Conservation (phyloP, 2,888 invertebrate genomes). For the Hyles lineata region DNA sequence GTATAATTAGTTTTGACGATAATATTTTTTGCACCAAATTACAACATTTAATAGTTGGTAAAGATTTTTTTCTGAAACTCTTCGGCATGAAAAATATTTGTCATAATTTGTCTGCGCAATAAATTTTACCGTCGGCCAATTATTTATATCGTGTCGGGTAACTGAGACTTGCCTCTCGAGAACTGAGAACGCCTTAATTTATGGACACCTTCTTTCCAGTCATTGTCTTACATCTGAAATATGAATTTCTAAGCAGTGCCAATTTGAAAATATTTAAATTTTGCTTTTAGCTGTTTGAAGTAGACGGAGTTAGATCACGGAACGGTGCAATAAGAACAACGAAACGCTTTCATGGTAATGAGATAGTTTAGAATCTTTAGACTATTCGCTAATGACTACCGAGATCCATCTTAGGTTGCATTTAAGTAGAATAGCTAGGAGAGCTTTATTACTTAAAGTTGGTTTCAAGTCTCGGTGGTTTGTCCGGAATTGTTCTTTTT, state of each 20-base stretch:
- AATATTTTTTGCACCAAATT: neutral
- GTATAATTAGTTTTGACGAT: neutral
- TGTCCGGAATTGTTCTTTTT: neutral
- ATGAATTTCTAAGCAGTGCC: slow-evolving; percentile 46
- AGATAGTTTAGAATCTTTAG: slow-evolving; percentile 18
- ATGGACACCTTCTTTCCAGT: slow-evolving; percentile 64
- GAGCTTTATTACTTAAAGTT: slow-evolving; percentile 44
- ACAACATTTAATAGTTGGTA: slow-evolving; percentile 35
- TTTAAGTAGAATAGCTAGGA: slow-evolving; percentile 6
- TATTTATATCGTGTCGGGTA: slow-evolving; percentile 74
- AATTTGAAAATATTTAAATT: slow-evolving; percentile 36
- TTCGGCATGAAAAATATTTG: slow-evolving; percentile 57
- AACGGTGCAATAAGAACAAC: neutral
- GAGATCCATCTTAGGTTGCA: slow-evolving; percentile 6
- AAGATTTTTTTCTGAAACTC: slow-evolving; percentile 50
- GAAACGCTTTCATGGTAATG: slow-evolving; percentile 17
- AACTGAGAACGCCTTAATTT: slow-evolving; percentile 71
- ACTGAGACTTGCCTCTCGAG: slow-evolving; percentile 68
- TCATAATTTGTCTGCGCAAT: slow-evolving; percentile 74
- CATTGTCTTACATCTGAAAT: slow-evolving; percentile 43
- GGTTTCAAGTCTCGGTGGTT: slow-evolving; percentile 6
- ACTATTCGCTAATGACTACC: slow-evolving; percentile 20
- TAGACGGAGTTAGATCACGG: neutral
- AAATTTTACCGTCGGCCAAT: slow-evolving; percentile 73
- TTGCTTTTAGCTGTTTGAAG: neutral